Percentiles rank a stretch among this genome's conserved stretches.
Conservation (phyloP, 23 tunicate genomes). For the Ciona savignyi region DNA sequence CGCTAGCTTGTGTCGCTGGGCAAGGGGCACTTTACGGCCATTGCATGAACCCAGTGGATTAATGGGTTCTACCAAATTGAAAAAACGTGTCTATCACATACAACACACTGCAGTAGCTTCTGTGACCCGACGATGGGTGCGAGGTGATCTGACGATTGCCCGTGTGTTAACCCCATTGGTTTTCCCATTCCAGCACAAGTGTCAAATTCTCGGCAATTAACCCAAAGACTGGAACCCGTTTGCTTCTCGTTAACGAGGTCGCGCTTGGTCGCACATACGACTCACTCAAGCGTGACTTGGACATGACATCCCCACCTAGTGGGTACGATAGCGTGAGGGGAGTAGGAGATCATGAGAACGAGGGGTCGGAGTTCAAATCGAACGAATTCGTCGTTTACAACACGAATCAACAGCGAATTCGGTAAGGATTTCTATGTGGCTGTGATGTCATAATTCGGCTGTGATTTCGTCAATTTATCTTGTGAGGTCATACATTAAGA, state of each 20-base stretch:
- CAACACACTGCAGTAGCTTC: not conserved
- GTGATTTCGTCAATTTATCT: too few relatives aligned
- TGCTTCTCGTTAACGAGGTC: constrained; percentile 57
- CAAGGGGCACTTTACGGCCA: too few relatives aligned
- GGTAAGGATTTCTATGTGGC: constrained; percentile 13
- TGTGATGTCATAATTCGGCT: too few relatives aligned
- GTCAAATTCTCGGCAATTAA: constrained; percentile 11
- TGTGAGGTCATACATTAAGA: too few relatives aligned
- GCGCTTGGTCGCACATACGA: constrained; percentile 47
- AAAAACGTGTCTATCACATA: not conserved
- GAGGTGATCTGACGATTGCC: too few relatives aligned
- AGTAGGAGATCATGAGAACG: constrained; percentile 16
- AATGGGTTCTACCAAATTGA: not conserved
- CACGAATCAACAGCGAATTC: constrained; percentile 48
- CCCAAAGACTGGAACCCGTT: constrained; percentile 28
- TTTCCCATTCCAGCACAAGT: constrained; percentile 15
- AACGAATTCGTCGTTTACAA: constrained; percentile 58
- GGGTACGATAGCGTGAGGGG: constrained; percentile 65
- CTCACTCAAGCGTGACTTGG: constrained; percentile 9
- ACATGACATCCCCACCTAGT: constrained; percentile 36
- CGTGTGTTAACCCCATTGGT: too few relatives aligned
- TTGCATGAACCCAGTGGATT: too few relatives aligned
- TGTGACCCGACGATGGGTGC: too few relatives aligned
- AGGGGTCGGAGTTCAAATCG: constrained; percentile 18
- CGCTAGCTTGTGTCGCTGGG: too few relatives aligned